Evolutionary conservation across 2,888 invertebrate genomes (phyloP), one percentile per base, ranked within the genome.

Genomic region (Acholoe squamosa): DNA sequence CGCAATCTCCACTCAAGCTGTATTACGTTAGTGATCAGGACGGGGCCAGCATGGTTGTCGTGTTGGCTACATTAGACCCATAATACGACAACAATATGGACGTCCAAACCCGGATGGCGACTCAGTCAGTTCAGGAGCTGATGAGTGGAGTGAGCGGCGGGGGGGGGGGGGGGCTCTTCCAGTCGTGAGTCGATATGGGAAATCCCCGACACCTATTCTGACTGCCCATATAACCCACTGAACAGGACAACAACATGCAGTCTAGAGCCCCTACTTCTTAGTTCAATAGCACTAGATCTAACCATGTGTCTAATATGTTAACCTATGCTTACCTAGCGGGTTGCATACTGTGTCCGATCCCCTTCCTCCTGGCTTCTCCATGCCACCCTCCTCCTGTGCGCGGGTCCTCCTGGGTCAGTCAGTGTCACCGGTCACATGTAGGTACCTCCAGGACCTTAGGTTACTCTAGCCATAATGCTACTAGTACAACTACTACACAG

Each of bases 281-380:
- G 54, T 54, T 19, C 54, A 54, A 54, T 19, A 19, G 54, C 19
- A 14, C 54, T 19, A 54, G 54, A 14, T 10, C 19, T 10, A 14
- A 54, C 54, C 54, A 54, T 19, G 54, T 14, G 19, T 19, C 14
- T n/a, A 67, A 25, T n/a, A 67, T 7, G 54, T 54, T 54, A 19
- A 54, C 67, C n/a, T n/a, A n/a, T n/a, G n/a, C n/a, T 67, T 67
- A 67, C 67, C 67, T 67, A 67, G 67, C n/a, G 16, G 67, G 67
- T n/a, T 67, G 67, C 67, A 67, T 67, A 25, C 67, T 67, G 14
- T n/a, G 22, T 7, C 67, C n/a, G 16, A 16, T n/a, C n/a, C 7
- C 16, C n/a, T 25, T 25, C n/a, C 67, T 12, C 67, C n/a, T 25
- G 14, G 14, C 67, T n/a, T 25, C 22, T 12, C n/a, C 7, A n/a